Base-by-base conservation (phyloP, 2,888 invertebrate genomes). In the Ophion obscuratus region DNA sequence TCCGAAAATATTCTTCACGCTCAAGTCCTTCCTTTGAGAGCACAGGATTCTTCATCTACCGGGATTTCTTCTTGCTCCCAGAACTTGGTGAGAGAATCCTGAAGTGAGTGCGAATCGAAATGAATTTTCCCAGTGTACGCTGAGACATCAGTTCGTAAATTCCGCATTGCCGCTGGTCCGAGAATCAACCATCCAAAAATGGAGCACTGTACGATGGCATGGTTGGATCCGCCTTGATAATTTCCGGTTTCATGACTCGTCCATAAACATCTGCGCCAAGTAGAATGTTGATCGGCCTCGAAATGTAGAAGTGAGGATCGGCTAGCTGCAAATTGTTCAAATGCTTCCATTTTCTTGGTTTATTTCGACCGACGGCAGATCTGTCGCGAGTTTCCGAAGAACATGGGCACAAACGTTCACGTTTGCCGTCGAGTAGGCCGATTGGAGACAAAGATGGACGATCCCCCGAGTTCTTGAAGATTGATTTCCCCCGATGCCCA, bases 61-160 rank as follows among this genome's bases (percentile, higher is more conserved):
- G 64, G 77, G 0, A 64, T 44, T 9, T 82, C 77, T n/a, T 82
- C 61, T 40, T 82, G 77, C n/a, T 14, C 31, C 64, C 82, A 82
- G 10, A 82, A 71, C 17, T 77, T 77, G 1, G 82, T 70, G 14
- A 82, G 62, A 3, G 40, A 27, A 4, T 71, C 57, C 24, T 73
- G 71, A 3, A 83, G n/a, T n/a, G 17, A 14, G 3, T 67, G 40
- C 17, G 66, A 11, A 36, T 67, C 40, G 17, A 36, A 20, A 27
- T 67, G 40, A 31, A n/a, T 36, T 17, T 31, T 67, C 20, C 40
- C 66, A n/a, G 47, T 53, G 62, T 59, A 75, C 9, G 61, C 27
- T n/a, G 27, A 4, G 20, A 44, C n/a, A n/a, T 24, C 10, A 6
- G 11, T 20, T 70, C 9, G 68, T 47, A 36, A 9, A 17, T 31